Base-by-base conservation (phyloP, 2,797 vertebrate genomes). In the Diceros bicornis region DNA sequence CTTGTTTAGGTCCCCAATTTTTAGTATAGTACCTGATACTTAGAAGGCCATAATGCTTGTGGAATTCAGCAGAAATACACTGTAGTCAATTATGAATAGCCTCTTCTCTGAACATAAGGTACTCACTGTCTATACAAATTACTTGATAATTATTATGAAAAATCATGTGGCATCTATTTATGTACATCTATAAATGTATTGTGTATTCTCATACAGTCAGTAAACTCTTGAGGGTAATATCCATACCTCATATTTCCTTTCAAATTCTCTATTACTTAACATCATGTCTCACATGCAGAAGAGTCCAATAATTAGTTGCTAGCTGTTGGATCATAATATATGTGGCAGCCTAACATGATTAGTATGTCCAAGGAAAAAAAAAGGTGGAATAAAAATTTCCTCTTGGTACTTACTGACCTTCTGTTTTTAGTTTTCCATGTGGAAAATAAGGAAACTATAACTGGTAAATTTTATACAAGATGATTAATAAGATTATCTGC, bases 351-450 rank as follows among this genome's bases (percentile, higher is more conserved):
- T 85, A 89, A 77, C n/a, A 44, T 75, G 59, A 52, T 20, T 71
- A 64, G 18, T n/a, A 75, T 18, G 8, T 77, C 34, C n/a, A 41
- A 77, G 75, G 50, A 2, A 4, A 16, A 11, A 69, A 37, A 91
- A 89, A 83, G 55, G 9, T 12, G 34, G 62, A 86, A 41, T 68
- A 94, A 87, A 88, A 93, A 50, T 74, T 66, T 78, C 55, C 66
- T 87, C 37, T 87, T 55, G 21, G 81, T 82, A 96, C 29, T 87
- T 61, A 87, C 6, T 50, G 52, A 50, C 27, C 50, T 95, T 93
- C 41, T 93, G 20, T 61, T 96, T 97, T 86, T 52, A 66, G n/a
- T 74, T 95, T 96, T 83, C 34, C 64, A 95, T 44, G 12, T 37
- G 75, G 20, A 96, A 94, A 90, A 57, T 62, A 87, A 66, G 34